These are phyloP conservation scores for Poeciliopsis paucimaculata DNA, from an alignment of 2,797 vertebrate genomes.

Conservation along the genomic window DNA sequence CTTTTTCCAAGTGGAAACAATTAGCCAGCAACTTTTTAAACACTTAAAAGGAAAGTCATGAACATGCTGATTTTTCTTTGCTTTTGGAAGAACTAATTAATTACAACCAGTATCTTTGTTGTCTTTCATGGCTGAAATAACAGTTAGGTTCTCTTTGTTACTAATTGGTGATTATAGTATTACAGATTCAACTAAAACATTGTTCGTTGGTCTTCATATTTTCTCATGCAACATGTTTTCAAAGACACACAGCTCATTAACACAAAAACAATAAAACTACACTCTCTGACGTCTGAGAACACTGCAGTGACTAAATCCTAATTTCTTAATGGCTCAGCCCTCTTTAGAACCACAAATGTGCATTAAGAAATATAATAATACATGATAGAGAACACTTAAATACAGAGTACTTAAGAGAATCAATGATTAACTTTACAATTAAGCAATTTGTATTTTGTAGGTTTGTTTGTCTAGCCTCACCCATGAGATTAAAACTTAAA, in stretches of 20 bases:
- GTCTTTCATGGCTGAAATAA: background rate
- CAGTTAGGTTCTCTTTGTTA: background rate
- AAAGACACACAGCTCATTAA: conserved; percentile 5
- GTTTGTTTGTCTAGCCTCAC: conserved; percentile 4
- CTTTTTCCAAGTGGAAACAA: background rate
- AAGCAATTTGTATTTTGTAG: conserved; percentile 6
- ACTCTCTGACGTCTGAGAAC: background rate
- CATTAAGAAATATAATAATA: background rate
- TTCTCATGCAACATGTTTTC: conserved; percentile 7
- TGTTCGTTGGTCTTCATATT: background rate
- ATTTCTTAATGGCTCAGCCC: background rate
- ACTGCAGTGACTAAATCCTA: background rate
- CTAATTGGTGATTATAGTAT: background rate
- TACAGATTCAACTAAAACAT: conserved; percentile 2
- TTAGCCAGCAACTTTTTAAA: background rate
- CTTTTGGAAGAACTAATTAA: background rate
- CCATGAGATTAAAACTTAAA: conserved; percentile 13
- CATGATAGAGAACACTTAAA: background rate
- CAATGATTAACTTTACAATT: conserved; percentile 25
- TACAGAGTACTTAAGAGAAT: background rate
- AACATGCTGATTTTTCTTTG: background rate
- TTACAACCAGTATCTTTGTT: background rate
- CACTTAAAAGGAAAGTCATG: background rate
- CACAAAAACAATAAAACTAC: background rate
- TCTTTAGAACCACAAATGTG: background rate